phyloP scores from a whole-genome alignment of 2,113 vertebrate species.

The Gyps fulvus region DNA sequence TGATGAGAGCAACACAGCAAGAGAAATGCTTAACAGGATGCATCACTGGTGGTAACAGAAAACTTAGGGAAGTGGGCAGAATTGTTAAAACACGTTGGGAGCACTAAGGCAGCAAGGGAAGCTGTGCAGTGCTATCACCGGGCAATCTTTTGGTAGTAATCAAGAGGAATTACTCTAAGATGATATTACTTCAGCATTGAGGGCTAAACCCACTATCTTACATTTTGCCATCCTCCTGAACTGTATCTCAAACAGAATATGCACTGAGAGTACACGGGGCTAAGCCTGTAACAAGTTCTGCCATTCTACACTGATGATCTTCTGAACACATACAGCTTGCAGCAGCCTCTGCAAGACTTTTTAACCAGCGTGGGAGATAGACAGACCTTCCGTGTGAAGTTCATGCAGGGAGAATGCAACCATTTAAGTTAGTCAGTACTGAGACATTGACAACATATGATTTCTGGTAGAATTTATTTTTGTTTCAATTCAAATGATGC shows the following conservation, averaged over 20 bases:
- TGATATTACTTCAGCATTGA: not conserved
- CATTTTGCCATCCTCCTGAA: not conserved
- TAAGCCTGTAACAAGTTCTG: not conserved
- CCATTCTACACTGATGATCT: not conserved
- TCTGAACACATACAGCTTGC: not conserved
- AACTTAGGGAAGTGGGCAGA: not conserved
- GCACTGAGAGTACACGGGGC: not conserved
- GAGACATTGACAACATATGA: not conserved
- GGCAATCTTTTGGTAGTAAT: not conserved
- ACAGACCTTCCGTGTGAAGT: not conserved
- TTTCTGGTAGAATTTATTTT: not conserved
- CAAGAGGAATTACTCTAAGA: not conserved
- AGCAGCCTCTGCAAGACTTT: not conserved
- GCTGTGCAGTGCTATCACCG: not conserved
- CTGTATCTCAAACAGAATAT: not conserved
- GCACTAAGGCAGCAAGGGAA: not conserved
- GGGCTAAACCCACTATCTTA: not conserved
- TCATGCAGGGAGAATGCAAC: not conserved
- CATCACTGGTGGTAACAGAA: not conserved
- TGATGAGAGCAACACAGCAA: not conserved
- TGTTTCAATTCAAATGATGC: not conserved
- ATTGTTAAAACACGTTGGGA: not conserved
- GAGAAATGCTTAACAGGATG: not conserved
- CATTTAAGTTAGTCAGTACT: not conserved
- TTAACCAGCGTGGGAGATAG: not conserved